Conservation (phyloP, 2,888 invertebrate species). For the Tipula helvola region DNA sequence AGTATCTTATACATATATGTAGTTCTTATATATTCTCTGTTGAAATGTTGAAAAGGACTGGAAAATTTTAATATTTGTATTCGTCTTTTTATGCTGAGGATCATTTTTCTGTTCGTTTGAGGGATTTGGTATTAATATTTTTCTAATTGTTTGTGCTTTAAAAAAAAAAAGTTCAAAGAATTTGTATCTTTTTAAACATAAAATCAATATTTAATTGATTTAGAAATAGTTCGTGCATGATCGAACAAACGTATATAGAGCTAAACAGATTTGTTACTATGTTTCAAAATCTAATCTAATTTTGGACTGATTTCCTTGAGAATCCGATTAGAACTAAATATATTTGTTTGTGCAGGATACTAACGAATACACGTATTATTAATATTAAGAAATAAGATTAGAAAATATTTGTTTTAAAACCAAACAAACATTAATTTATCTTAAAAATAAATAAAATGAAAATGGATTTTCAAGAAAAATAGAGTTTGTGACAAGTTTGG, state of each 20-base stretch:
- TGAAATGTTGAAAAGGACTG: neutral
- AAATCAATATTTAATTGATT: neutral
- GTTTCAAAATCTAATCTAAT: neutral
- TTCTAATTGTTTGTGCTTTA: neutral
- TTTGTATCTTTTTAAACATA: neutral
- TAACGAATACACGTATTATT: neutral
- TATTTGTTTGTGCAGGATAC: neutral
- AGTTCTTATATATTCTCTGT: neutral
- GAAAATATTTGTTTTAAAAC: neutral
- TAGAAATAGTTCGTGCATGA: neutral
- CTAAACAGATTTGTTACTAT: neutral
- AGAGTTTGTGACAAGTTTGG: slow-evolving; percentile 4
- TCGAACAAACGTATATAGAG: neutral
- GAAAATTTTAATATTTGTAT: neutral
- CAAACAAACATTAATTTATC: neutral
- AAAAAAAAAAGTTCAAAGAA: neutral
- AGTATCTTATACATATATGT: neutral
- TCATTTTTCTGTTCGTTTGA: neutral
- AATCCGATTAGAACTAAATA: neutral
- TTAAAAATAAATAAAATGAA: neutral
- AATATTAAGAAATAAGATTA: neutral
- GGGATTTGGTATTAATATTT: neutral
- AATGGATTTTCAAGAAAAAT: neutral
- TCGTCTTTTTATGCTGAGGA: neutral
- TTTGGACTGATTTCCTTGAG: neutral